A percentile compares a stretch with the other conserved stretches of the same genome.
Conservation (phyloP, 2,888 invertebrate genomes). For the Ornithoptera alexandrae region DNA sequence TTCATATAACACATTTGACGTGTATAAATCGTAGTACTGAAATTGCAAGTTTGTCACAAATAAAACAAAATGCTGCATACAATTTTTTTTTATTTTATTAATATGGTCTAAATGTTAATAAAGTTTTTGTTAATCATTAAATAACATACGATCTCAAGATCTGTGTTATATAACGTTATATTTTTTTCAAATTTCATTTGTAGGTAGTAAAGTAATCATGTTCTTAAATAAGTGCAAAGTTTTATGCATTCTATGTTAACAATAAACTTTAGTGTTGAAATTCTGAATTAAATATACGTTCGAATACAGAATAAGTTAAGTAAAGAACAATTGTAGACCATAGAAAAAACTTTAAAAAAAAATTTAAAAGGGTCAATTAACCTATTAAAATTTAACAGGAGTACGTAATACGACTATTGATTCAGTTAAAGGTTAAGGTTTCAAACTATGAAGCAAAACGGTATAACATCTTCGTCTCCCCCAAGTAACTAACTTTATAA, state of each 20-base stretch:
- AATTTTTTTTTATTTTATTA: no score
- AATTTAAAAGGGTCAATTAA: not conserved
- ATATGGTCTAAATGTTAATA: not conserved
- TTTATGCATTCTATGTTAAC: no score
- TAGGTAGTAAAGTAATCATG: no score
- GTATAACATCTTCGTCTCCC: slow-evolving; percentile 35
- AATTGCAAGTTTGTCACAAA: not conserved
- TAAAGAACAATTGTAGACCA: no score
- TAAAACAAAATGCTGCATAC: not conserved
- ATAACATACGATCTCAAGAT: not conserved
- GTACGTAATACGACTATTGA: not conserved
- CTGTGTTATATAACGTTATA: no score
- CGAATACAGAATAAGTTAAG: no score
- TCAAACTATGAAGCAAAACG: slow-evolving; percentile 17
- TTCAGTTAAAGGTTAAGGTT: slow-evolving; percentile 9
- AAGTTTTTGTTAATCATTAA: not conserved
- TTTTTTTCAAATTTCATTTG: no score
- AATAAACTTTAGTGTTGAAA: no score
- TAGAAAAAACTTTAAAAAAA: no score
- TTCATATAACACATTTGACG: not conserved
- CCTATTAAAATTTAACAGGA: not conserved
- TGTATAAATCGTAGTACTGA: not conserved
- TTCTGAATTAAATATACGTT: no score
- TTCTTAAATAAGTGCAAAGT: no score
- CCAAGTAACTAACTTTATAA: slow-evolving; percentile 49